A percentile compares a stretch with the other conserved stretches of the same genome.
Conservation (phyloP, 2,797 vertebrate species). For the Pteropus rufus region DNA sequence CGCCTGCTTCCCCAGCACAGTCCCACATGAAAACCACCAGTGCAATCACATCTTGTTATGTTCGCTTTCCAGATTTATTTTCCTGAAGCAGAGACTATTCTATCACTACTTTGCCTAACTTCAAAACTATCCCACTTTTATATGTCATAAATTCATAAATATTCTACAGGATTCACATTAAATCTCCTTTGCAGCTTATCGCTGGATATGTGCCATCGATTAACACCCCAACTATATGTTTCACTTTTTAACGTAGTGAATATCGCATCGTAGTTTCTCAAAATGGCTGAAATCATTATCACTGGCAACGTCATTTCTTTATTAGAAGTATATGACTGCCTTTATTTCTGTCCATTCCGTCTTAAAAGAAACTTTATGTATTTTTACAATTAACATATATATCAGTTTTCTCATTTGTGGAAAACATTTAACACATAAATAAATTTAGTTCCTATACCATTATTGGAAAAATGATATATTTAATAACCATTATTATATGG, state of each 20-base stretch:
- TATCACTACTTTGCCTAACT: neutral
- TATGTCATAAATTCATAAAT: neutral
- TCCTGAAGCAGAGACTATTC: neutral
- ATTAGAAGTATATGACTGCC: neutral
- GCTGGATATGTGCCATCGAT: neutral
- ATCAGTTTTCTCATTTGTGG: neutral
- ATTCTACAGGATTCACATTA: neutral
- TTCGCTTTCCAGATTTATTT: neutral
- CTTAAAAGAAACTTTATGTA: conserved; percentile 20
- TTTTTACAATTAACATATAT: neutral
- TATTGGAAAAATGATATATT: neutral
- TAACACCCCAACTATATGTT: neutral
- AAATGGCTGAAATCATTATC: neutral
- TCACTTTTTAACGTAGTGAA: neutral
- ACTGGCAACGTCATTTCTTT: neutral
- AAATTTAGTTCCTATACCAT: neutral
- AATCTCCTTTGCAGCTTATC: neutral
- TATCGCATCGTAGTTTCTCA: neutral
- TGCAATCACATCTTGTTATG: neutral
- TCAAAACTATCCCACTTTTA: neutral
- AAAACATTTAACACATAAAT: neutral
- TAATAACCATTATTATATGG: neutral
- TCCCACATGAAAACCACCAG: neutral
- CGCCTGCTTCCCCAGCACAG: neutral
- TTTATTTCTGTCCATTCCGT: conserved; percentile 4